Evolutionary conservation across 2,113 vertebrate genomes (phyloP).

Genomic region (Mus spicilegus): DNA sequence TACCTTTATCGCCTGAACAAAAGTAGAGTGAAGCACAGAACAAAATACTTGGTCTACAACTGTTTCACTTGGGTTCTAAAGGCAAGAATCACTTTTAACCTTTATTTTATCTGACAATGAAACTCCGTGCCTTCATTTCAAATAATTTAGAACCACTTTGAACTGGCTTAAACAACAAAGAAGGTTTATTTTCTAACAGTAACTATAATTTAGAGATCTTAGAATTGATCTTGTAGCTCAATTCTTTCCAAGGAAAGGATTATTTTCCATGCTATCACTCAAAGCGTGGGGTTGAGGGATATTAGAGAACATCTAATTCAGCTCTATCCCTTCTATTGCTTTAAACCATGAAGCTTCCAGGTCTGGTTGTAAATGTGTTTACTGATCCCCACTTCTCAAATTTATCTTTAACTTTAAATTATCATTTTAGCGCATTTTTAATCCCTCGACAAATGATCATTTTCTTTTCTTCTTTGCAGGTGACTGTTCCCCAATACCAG

Average conservation of each 20-base stretch:
- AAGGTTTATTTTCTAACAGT: constrained; percentile 16
- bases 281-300: not conserved
- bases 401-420: not conserved
- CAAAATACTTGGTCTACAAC: not conserved
- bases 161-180: constrained; percentile 50
- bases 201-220: constrained; percentile 18
- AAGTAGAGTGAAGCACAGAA: not conserved
- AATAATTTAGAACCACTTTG: not conserved
- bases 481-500: not conserved
- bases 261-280: not conserved
- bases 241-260: constrained; percentile 40
- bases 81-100: not conserved
- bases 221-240: not conserved
- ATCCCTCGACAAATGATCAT: not conserved
- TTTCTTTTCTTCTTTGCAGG: not conserved
- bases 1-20: not conserved
- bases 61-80: not conserved
- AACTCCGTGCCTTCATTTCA: constrained; percentile 20
- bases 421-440: constrained; percentile 4
- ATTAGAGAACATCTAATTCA: not conserved
- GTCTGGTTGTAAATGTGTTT: not conserved
- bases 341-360: not conserved
- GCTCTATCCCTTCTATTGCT: not conserved
- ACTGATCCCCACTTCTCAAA: not conserved
- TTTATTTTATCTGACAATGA: constrained; percentile 12